Evolutionary conservation across 2,113 vertebrate species (phyloP).

Genomic region (Hippolais icterina): DNA sequence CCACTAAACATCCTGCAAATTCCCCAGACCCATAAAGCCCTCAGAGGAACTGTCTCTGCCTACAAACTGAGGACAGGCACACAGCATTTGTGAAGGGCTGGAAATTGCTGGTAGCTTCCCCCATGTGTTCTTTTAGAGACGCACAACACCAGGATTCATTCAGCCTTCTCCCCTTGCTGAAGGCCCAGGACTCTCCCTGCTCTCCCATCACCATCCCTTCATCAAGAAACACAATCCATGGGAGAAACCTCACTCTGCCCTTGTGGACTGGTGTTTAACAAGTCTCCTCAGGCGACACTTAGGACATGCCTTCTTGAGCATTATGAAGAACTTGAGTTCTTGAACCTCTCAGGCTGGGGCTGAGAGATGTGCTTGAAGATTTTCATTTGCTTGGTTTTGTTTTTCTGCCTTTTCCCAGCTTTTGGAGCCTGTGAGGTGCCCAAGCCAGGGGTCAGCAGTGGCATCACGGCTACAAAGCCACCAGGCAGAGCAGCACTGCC

Average conservation of each 20-base stretch:
- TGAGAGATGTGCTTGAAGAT: neutral
- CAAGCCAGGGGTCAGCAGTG: neutral
- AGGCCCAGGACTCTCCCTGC: neutral
- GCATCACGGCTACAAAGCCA: accelerated
- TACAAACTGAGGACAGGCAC: neutral
- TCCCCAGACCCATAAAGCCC: neutral
- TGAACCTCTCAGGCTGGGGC: neutral
- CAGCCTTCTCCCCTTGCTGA: neutral
- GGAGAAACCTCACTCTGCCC: neutral
- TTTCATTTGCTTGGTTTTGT: neutral
- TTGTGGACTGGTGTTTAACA: neutral
- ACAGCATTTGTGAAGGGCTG: neutral
- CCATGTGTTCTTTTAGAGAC: neutral
- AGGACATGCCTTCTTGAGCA: neutral
- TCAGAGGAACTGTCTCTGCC: neutral
- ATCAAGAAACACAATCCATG: neutral
- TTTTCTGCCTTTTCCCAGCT: neutral
- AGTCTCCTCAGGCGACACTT: neutral
- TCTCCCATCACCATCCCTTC: neutral
- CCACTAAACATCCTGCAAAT: neutral
- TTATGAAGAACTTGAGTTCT: neutral
- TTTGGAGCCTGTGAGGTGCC: neutral
- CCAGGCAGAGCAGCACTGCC: neutral
- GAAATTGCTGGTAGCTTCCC: neutral
- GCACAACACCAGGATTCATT: neutral